Evolutionary conservation across 2,888 invertebrate species (phyloP).

Genomic region (Neoascia interrupta): DNA sequence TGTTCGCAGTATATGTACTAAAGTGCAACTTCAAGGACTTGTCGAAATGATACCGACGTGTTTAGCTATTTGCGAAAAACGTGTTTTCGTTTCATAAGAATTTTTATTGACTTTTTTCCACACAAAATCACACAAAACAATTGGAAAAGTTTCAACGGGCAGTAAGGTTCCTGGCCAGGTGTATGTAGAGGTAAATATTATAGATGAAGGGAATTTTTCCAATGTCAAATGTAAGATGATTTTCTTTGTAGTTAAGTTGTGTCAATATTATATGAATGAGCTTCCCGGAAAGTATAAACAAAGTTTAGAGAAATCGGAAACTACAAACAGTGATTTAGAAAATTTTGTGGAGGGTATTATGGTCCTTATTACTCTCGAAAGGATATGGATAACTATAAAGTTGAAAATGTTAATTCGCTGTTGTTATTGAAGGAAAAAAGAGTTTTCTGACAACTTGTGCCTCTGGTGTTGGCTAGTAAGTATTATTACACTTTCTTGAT

Average conservation of each 20-base stretch:
- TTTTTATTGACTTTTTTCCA: neutral
- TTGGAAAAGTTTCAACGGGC: constrained; percentile 56
- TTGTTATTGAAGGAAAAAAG: too few species aligned
- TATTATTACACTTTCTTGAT: too few species aligned
- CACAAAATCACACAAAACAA: constrained; percentile 29
- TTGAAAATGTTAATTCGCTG: too few species aligned
- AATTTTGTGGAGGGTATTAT: too few species aligned
- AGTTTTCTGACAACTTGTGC: too few species aligned
- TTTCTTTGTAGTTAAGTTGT: too few species aligned
- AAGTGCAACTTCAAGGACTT: constrained; percentile 35
- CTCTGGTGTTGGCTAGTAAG: too few species aligned
- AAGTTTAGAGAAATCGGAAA: too few species aligned
- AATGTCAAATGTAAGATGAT: neutral
- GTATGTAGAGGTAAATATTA: too few species aligned
- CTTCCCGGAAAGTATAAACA: neutral
- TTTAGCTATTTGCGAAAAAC: constrained; percentile 32
- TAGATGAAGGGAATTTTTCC: neutral
- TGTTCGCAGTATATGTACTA: constrained; percentile 5
- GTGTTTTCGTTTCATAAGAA: constrained; percentile 15
- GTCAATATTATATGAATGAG: neutral
- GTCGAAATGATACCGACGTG: constrained; percentile 27
- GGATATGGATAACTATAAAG: too few species aligned
- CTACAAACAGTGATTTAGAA: too few species aligned
- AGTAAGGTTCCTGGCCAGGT: constrained; percentile 28
- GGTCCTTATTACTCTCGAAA: too few species aligned